Conservation (phyloP, 2,113 vertebrate species). For the Mesitornis unicolor region DNA sequence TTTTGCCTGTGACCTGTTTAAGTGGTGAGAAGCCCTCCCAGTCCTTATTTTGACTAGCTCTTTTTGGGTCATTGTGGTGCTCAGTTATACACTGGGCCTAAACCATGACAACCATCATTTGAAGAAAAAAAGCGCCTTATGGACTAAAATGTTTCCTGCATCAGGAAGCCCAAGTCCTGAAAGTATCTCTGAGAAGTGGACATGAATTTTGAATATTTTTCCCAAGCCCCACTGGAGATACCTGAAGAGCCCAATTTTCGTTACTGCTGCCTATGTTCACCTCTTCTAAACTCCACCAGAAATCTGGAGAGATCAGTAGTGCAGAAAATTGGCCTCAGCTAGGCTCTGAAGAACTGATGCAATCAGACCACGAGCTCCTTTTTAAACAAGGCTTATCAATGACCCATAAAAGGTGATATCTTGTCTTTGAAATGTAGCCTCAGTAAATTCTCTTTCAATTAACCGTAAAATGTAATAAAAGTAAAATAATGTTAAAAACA, state of each 20-base stretch:
- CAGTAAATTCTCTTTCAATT: not conserved
- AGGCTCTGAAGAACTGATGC: not conserved
- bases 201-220: not conserved
- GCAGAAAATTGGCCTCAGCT: not conserved
- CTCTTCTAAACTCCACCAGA: not conserved
- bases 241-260: not conserved
- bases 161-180: not conserved
- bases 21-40: no score
- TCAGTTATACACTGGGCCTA: no score
- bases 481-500: not conserved
- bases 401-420: not conserved
- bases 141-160: not conserved
- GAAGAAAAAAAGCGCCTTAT: accelerated
- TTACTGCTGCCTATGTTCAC: not conserved
- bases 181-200: not conserved
- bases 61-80: no score
- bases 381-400: not conserved
- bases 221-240: not conserved
- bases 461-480: not conserved
- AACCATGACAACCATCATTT: no score
- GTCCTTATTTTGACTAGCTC: no score
- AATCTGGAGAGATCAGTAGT: not conserved
- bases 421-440: not conserved
- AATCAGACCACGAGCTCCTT: not conserved
- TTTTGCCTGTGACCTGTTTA: no score